phyloP scores from a whole-genome alignment of 2,888 invertebrate species.

The Lepidonotus clava region DNA sequence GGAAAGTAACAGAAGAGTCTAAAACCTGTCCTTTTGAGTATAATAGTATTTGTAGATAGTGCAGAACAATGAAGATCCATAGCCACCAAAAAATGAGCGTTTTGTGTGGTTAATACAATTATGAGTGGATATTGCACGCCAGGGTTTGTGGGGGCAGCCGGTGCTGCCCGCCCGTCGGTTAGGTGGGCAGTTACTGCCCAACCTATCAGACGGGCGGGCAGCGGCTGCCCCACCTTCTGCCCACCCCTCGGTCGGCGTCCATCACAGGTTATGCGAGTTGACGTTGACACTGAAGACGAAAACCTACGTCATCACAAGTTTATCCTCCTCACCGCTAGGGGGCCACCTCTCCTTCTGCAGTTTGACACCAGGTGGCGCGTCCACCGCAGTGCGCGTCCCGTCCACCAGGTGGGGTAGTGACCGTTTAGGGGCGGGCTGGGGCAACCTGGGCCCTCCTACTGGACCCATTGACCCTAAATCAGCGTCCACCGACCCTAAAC shows the following conservation, averaged over 20 bases:
- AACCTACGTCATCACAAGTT: background rate
- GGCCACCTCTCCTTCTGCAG: background rate
- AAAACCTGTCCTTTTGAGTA: background rate
- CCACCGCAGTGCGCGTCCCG: too few species aligned
- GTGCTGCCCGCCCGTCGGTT: too few species aligned
- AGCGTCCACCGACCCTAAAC: too few species aligned
- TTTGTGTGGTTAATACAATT: background rate
- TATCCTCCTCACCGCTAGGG: background rate
- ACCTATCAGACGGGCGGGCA: too few species aligned
- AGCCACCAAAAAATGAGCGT: background rate
- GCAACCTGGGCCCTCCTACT: too few species aligned
- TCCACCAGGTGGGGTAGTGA: too few species aligned
- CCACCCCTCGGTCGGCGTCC: background rate
- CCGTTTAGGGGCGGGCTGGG: too few species aligned
- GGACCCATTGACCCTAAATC: too few species aligned
- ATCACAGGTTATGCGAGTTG: slow-evolving; percentile 14
- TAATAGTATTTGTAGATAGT: background rate
- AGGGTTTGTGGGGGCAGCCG: background rate
- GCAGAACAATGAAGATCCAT: background rate
- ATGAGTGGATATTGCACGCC: slow-evolving; percentile 18
- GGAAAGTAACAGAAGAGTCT: background rate
- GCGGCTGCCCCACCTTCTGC: background rate
- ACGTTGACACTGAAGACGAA: slow-evolving; percentile 1
- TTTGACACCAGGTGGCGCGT: too few species aligned
- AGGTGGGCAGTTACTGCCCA: background rate